Evolutionary conservation across 64 coral and sea anemone species (phyloP), one percentile per base, ranked within the genome.

Genomic region (Stichodactyla helianthus): DNA sequence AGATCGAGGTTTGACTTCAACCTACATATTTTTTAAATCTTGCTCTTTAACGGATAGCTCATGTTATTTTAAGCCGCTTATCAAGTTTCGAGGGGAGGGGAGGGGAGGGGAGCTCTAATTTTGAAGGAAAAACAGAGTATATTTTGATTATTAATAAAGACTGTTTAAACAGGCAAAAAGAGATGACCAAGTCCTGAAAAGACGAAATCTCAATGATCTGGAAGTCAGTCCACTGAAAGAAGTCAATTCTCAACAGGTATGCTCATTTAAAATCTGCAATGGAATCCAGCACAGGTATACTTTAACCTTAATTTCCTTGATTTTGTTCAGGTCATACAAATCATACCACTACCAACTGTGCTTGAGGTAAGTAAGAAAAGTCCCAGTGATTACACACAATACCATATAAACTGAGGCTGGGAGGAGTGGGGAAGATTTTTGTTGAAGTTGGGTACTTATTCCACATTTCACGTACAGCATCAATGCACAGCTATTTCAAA

Each of bases 121-220:
- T 44, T 44, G 35, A 44, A 44, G 35, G 35, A 44, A 44, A 44
- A 44, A 44, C 2, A 44, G 4, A 31, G 28, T 31, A 31, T 3
- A 44, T 44, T 44, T 44, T 44, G 1, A n/a, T 44, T 44, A 44
- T 44, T 44, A 44, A 44, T 44, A 44, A 44, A 44, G 35, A 44
- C 35, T 44, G 35, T 44, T 65, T 65, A 13, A n/a, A 74, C 64
- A 94, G 93, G 74, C 84, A 35, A 94, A 88, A 67, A 86, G 93
- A 77, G 93, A 90, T 84, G 85, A 90, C 17, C 88, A 94, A 71
- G 85, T 94, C 53, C 88, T 94, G 15, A 94, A 94, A 68, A 86
- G 93, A 90, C 84, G 93, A 15, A 94, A 94, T 86, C 79, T 94
- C 9, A 62, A 77, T 44, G 68, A 87, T 8, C 58, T 60, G 44